A percentile compares a stretch with the other conserved stretches of the same genome.
Evolutionary conservation across 1,140 invertebrate species (phyloP).

Genomic region (Drosophila truncata): DNA sequence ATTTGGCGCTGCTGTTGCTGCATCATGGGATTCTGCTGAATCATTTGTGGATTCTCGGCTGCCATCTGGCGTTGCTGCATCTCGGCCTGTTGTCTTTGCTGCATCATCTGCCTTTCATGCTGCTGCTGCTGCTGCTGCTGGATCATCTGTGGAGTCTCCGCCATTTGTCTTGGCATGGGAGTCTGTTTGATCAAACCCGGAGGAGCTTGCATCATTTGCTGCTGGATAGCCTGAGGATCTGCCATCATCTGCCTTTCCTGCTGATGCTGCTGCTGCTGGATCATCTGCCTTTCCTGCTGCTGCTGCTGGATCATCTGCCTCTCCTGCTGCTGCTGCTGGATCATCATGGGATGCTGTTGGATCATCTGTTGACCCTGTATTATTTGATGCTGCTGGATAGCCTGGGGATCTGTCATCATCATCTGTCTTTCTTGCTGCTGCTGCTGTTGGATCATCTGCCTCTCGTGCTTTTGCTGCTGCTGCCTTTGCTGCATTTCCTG

Average conservation of each 20-base stretch:
- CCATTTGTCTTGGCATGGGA: no score
- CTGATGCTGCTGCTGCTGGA: conserved; percentile 24
- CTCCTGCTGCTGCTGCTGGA: conserved; percentile 14
- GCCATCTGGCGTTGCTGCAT: not conserved
- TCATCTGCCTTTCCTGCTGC: not conserved
- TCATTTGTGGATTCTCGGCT: not conserved
- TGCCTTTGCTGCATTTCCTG: not conserved
- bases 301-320: not conserved
- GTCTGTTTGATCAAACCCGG: not conserved
- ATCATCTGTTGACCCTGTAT: not conserved
- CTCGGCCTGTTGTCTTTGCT: conserved; percentile 5
- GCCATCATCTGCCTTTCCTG: conserved; percentile 39
- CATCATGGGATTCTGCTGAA: conserved; percentile 31
- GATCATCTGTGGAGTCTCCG: no score
- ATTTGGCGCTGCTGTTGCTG: conserved; percentile 27
- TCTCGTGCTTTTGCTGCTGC: not conserved
- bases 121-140: conserved; percentile 25
- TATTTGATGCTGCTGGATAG: not conserved
- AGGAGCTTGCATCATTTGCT: conserved; percentile 13
- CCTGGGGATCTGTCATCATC: conserved; percentile 28
- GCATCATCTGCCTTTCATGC: conserved; percentile 29
- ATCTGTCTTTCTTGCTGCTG: conserved; percentile 14
- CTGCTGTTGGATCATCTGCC: not conserved
- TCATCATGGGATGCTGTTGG: conserved; percentile 30
- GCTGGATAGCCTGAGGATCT: conserved; percentile 14